Base-by-base conservation (phyloP, 2,797 vertebrate species). In the Poliocrania exsul region DNA sequence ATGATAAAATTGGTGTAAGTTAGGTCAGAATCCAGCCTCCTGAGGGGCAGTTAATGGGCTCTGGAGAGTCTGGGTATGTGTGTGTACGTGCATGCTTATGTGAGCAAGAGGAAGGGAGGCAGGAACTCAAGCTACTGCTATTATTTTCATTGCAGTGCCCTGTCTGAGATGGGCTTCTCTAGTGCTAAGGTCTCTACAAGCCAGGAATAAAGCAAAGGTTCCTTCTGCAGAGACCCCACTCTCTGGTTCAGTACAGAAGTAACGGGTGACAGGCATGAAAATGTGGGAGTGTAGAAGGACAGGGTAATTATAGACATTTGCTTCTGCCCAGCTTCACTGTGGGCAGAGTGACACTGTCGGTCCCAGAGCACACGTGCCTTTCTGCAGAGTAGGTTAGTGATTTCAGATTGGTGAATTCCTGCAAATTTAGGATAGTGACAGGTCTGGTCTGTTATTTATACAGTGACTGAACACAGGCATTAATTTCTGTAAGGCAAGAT, bases 21-120 rank as follows among this genome's bases (percentile, higher is more conserved):
- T 57, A 72, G 35, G 65, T 78, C 79, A 88, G 75, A 92, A 66
- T 42, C 16, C 66, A 70, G 64, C 19, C 29, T 92, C 49, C 57
- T 21, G 35, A 53, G 23, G 26, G 53, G 24, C 6, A 67, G 24
- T 29, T 92, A 25, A 24, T 5, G 11, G 49, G 47, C 42, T 10
- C 65, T 67, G 61, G 67, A 72, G 61, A 82, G 25, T 40, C 72
- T 67, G 28, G 33, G 25, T 23, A 2, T 38, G 31, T 19, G 46
- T 83, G 57, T 69, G 53, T 31, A 33, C 4, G n/a, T 31, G 35
- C 28, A 29, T 9, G 46, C 35, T 8, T 71, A 26, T 0, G 2
- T 38, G 13, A 93, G 78, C 56, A 88, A 74, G 67, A 29, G 1
- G 46, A 77, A 89, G n/a, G 38, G 29, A 67, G 23, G 49, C 28